phyloP scores from a whole-genome alignment of 2,113 vertebrate genomes.

The Tragulus kanchil region DNA sequence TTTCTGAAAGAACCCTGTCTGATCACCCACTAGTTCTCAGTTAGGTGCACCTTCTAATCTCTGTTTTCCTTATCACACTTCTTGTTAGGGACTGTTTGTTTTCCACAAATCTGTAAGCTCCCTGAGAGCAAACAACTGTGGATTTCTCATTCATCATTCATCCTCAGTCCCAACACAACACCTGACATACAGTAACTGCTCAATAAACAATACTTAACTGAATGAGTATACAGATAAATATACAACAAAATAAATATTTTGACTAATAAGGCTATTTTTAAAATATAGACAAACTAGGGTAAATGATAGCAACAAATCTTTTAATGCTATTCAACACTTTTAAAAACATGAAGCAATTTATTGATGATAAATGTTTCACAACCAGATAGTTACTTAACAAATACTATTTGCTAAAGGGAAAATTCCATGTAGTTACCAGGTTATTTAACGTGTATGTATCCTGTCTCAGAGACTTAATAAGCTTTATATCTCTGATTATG shows the following conservation, averaged over 20 bases:
- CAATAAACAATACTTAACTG: background rate
- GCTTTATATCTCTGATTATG: conserved; percentile 18
- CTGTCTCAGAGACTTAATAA: conserved; percentile 27
- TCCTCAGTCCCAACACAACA: background rate
- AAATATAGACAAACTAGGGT: background rate
- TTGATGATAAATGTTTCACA: conserved; percentile 31
- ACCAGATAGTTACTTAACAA: conserved; percentile 16
- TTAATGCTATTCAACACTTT: conserved; percentile 5
- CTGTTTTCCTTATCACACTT: background rate
- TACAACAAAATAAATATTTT: background rate
- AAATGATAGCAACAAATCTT: background rate
- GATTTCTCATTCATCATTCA: background rate
- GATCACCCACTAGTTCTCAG: no score
- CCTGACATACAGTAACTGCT: background rate
- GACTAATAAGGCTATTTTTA: conserved; percentile 18
- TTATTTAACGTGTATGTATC: conserved; percentile 17
- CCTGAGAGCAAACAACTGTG: background rate
- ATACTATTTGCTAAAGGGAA: conserved; percentile 35
- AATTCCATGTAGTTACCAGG: background rate
- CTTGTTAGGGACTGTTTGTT: background rate
- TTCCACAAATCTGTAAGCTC: background rate
- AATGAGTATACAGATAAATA: background rate
- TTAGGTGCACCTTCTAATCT: background rate
- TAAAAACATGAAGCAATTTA: conserved; percentile 21
- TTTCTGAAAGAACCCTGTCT: no score